Evolutionary conservation across 1,140 invertebrate species (phyloP), one percentile per base, ranked within the genome.

Genomic region (Pseudobourletiella spinata): DNA sequence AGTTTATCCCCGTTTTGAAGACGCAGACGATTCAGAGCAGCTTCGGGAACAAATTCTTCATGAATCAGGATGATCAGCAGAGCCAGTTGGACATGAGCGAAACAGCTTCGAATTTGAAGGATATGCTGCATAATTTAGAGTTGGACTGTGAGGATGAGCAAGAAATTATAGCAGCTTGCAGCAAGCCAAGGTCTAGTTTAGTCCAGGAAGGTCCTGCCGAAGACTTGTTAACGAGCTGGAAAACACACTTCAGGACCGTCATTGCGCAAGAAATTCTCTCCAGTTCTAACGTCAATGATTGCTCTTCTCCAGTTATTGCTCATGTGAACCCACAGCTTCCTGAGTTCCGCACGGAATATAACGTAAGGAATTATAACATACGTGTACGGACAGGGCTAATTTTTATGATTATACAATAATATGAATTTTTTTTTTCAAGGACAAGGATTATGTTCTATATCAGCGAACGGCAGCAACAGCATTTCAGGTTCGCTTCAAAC

Each of bases 141-240:
- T 25, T 63, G 39, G 59, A 58, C 44, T 56, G 43, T 4, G 64
- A 65, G 18, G 64, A 65, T 25, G 64, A 65, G 29, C 46, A 46
- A 54, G 64, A 65, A 57, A 65, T 65, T 26, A 55, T 62, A 16
- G 64, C 56, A n/a, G 64, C 59, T 20, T 65, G 64, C 29, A 61
- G 44, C 35, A 60, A 61, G 46, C 54, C 43, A 3, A 64, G 60
- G 25, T 16, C 20, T 16, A 57, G 48, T n/a, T 32, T 25, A 14
- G 24, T 18, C n/a, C 51, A 54, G 6, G 52, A 39, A 11, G 35
- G 48, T 11, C 28, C 46, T 24, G 50, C 30, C 24, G 67, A 66
- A 28, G 65, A 68, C 59, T 55, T 68, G 18, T 58, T 68, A 3
- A 68, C 56, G 22, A 69, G 67, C 52, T 60, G 61, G 58, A 70